Evolutionary conservation across 1,140 invertebrate species (phyloP).

Genomic region (Zaprionus vittiger): DNA sequence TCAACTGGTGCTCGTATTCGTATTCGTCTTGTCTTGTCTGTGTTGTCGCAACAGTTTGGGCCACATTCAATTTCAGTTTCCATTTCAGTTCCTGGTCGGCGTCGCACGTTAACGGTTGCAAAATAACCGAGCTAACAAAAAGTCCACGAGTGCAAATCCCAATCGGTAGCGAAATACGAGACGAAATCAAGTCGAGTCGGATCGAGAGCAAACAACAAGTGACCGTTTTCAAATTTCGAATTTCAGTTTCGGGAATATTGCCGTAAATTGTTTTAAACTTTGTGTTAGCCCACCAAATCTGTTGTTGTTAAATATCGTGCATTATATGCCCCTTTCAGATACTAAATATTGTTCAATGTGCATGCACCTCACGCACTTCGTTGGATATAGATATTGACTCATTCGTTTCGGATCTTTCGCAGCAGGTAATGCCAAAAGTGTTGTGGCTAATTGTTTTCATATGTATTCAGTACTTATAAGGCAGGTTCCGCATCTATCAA

Average conservation of each 20-base stretch:
- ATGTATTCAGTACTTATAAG: background rate
- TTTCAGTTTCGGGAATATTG: background rate
- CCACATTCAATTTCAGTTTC: constrained; percentile 47
- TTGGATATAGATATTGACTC: constrained; percentile 8
- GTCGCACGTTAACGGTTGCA: constrained; percentile 62
- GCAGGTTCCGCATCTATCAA: background rate
- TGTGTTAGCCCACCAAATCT: constrained; percentile 4
- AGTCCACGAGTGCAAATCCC: background rate
- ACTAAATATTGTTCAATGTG: constrained; percentile 7
- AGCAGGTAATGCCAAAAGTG: constrained; percentile 33
- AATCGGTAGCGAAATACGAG: background rate
- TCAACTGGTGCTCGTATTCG: constrained; percentile 21
- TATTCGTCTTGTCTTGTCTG: constrained; percentile 33
- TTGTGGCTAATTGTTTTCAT: background rate
- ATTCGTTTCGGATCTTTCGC: constrained; percentile 10
- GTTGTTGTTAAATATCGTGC: background rate
- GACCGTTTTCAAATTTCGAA: constrained; percentile 37
- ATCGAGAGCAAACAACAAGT: constrained; percentile 63
- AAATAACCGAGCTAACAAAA: constrained; percentile 17
- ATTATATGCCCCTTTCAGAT: background rate
- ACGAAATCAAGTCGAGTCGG: background rate
- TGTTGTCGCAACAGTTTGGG: constrained; percentile 68
- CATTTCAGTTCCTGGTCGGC: constrained; percentile 73
- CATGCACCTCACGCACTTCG: constrained; percentile 16
- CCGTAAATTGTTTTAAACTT: constrained; percentile 2